Conservation (phyloP, 2,113 vertebrate genomes). For the Protomyctophum bolini region DNA sequence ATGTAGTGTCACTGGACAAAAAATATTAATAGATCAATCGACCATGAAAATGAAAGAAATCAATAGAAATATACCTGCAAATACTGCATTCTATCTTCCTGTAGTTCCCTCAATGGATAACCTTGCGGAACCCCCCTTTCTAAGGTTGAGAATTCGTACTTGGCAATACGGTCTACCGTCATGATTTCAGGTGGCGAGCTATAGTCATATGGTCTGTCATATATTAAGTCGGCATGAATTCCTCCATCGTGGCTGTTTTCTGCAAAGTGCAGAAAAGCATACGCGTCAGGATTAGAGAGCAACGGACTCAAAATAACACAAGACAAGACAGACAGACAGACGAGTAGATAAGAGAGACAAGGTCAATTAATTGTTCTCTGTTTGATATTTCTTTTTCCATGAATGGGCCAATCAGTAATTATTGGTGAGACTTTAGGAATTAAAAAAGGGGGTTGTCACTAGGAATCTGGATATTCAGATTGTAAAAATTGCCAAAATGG, state of each 20-base stretch:
- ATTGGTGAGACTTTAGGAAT: not conserved
- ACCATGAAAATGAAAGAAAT: constrained; percentile 76
- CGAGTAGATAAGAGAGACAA: constrained; percentile 79
- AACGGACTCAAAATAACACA: constrained; percentile 76
- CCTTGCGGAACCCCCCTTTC: constrained; percentile 86
- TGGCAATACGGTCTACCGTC: constrained; percentile 87
- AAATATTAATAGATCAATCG: constrained; percentile 49
- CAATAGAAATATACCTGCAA: constrained; percentile 89
- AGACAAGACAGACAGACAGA: constrained; percentile 84
- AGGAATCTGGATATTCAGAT: not conserved
- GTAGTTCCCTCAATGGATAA: constrained; percentile 82
- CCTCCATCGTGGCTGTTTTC: constrained; percentile 88
- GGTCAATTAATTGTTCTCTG: constrained; percentile 68
- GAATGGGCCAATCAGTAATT: not conserved
- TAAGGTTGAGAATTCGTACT: constrained; percentile 87
- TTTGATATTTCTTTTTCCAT: constrained; percentile 34
- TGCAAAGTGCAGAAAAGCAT: constrained; percentile 86
- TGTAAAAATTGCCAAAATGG: not conserved
- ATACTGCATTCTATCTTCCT: constrained; percentile 94
- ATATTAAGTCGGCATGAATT: constrained; percentile 84
- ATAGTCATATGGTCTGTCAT: constrained; percentile 87
- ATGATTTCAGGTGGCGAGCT: constrained; percentile 83
- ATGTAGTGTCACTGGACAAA: constrained; percentile 56
- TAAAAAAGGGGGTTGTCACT: not conserved
- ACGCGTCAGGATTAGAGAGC: constrained; percentile 82